A percentile compares a stretch with the other conserved stretches of the same genome.
These are phyloP conservation scores for Tethya wilhelma DNA, from an alignment of 37 sponge, comb jelly and placozoan genomes.

Conservation along the genomic window DNA sequence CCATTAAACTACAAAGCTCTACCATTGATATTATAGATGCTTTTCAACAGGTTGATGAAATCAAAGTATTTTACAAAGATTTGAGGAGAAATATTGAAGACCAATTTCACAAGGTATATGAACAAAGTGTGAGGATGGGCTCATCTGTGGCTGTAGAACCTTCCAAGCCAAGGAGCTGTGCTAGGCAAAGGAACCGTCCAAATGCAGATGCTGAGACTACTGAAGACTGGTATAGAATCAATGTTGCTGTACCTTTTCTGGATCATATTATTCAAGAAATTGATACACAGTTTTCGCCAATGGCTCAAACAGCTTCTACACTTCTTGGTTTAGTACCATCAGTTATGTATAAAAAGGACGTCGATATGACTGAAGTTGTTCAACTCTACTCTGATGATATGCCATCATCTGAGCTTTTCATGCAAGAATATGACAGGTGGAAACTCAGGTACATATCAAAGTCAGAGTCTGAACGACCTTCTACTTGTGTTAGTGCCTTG, in stretches of 20 bases:
- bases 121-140: too few relatives aligned
- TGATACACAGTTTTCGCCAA: slow-evolving; percentile 22
- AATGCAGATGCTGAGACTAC: too few relatives aligned
- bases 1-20: slow-evolving; percentile 46
- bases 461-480: slow-evolving; percentile 19
- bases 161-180: too few relatives aligned
- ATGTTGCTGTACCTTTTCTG: too few relatives aligned
- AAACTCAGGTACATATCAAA: slow-evolving; percentile 12
- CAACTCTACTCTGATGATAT: slow-evolving; percentile 15
- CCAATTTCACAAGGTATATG: slow-evolving; percentile 22
- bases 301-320: slow-evolving; percentile 4
- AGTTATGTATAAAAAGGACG: too few relatives aligned
- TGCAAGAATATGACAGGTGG: too few relatives aligned
- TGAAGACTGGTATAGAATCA: too few relatives aligned
- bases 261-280: slow-evolving; percentile 33
- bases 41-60: too few relatives aligned
- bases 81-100: slow-evolving; percentile 28
- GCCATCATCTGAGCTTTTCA: too few relatives aligned
- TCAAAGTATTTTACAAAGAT: slow-evolving; percentile 20
- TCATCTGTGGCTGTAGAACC: too few relatives aligned
- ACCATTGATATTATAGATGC: slow-evolving; percentile 54
- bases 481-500: too few relatives aligned
- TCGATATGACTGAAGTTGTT: not conserved
- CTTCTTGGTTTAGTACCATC: slow-evolving; percentile 51
- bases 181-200: slow-evolving; percentile 48